Evolutionary conservation across 2,113 vertebrate genomes (phyloP).

Genomic region (Pampusana beccarii): DNA sequence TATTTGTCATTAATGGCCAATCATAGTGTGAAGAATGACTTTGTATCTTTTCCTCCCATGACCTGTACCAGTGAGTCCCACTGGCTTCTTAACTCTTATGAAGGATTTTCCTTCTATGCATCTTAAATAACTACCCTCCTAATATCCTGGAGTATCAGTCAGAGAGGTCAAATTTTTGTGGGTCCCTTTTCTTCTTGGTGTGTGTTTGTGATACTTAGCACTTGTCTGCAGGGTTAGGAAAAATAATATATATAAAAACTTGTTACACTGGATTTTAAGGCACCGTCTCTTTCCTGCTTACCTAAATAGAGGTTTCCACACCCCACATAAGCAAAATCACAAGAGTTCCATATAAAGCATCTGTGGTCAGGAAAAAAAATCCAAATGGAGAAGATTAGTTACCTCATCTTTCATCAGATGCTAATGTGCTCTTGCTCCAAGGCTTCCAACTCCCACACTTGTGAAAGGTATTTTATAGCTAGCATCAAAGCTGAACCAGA

Average conservation of each 20-base stretch:
- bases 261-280: neutral
- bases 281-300: neutral
- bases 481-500: neutral
- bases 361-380: neutral
- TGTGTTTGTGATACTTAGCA: neutral
- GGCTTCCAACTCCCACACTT: conserved; percentile 9
- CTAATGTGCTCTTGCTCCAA: neutral
- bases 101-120: neutral
- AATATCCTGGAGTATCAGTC: neutral
- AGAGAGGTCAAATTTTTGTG: neutral
- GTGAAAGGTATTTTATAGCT: neutral
- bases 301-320: neutral
- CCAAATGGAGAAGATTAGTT: neutral
- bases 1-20: neutral
- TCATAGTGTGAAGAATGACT: neutral
- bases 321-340: neutral
- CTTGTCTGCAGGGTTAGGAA: neutral
- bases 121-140: neutral
- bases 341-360: neutral
- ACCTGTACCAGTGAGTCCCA: neutral
- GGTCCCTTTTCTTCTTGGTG: neutral
- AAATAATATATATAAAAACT: neutral
- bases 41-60: neutral
- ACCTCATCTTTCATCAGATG: conserved; percentile 28
- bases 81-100: neutral